phyloP scores from a whole-genome alignment of 2,797 vertebrate species.

The Gadopsis bispinosus region DNA sequence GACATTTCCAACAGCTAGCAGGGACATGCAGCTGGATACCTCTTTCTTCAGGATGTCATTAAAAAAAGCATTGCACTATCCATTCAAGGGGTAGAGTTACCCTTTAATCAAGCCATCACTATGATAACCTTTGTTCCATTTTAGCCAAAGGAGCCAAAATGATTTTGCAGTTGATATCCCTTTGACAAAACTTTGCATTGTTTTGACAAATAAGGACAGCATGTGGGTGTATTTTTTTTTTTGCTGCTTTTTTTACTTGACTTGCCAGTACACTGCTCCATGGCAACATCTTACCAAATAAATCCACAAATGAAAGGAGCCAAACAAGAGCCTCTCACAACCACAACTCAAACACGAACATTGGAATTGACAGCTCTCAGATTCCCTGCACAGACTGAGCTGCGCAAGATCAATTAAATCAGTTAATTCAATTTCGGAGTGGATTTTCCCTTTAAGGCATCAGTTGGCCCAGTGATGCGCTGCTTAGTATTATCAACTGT shows the following conservation, averaged over 20 bases:
- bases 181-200: constrained; percentile 26
- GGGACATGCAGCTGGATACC: constrained; percentile 5
- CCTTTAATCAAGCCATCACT: constrained; percentile 28
- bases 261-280: constrained; percentile 34
- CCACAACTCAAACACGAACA: constrained; percentile 29
- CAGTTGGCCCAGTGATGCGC: neutral
- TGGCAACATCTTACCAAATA: constrained; percentile 62
- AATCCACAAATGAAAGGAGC: constrained; percentile 51
- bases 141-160: constrained; percentile 29
- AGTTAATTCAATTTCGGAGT: constrained; percentile 19
- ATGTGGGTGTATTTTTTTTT: constrained; percentile 6
- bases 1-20: neutral
- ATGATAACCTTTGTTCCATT: constrained; percentile 48
- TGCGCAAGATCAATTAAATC: constrained; percentile 11
- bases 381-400: constrained; percentile 8
- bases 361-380: constrained; percentile 23
- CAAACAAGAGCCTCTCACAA: constrained; percentile 42
- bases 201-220: constrained; percentile 54
- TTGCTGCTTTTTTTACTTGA: neutral
- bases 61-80: neutral
- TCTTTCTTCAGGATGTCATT: constrained; percentile 8
- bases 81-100: constrained; percentile 6
- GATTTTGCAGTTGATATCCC: constrained; percentile 6
- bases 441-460: constrained; percentile 38
- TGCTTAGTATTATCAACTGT: constrained; percentile 41